A percentile compares a stretch with the other conserved stretches of the same genome.
Conservation (phyloP, 2,113 vertebrate genomes). For the Pyrgilauda ruficollis region DNA sequence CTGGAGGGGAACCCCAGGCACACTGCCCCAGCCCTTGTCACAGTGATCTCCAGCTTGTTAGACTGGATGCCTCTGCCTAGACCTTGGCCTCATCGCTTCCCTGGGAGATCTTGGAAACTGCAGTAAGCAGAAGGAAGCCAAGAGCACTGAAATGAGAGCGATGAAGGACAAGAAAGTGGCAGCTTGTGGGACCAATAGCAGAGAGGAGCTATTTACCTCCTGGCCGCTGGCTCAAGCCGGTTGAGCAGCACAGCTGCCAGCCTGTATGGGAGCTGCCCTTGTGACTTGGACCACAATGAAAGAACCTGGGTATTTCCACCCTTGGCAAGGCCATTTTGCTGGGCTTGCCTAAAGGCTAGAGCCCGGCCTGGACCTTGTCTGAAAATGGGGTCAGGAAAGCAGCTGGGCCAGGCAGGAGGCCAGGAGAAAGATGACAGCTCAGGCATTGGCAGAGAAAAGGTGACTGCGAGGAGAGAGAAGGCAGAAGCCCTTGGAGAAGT, state of each 20-base stretch:
- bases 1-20: not conserved
- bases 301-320: constrained; percentile 38
- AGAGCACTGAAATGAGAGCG: not conserved
- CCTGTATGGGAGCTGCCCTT: constrained; percentile 21
- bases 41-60: accelerated
- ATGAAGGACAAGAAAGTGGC: not conserved
- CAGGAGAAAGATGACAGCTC: constrained; percentile 10
- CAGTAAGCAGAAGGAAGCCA: not conserved
- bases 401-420: constrained; percentile 32
- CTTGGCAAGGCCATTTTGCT: not conserved
- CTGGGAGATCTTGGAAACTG: not conserved
- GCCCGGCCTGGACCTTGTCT: not conserved
- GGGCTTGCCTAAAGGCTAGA: constrained; percentile 7
- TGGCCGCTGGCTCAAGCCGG: accelerated
- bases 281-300: constrained; percentile 43
- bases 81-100: not conserved
- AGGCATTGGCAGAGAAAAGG: not conserved
- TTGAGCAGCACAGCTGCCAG: constrained; percentile 31
- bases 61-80: not conserved
- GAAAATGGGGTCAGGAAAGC: constrained; percentile 46
- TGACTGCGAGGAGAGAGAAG: not conserved
- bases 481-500: not conserved
- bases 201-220: constrained; percentile 13
- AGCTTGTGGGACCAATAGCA: not conserved
- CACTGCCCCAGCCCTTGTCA: not conserved